Evolutionary conservation across 1,140 invertebrate species (phyloP).

Genomic region (Drosophila cardini): DNA sequence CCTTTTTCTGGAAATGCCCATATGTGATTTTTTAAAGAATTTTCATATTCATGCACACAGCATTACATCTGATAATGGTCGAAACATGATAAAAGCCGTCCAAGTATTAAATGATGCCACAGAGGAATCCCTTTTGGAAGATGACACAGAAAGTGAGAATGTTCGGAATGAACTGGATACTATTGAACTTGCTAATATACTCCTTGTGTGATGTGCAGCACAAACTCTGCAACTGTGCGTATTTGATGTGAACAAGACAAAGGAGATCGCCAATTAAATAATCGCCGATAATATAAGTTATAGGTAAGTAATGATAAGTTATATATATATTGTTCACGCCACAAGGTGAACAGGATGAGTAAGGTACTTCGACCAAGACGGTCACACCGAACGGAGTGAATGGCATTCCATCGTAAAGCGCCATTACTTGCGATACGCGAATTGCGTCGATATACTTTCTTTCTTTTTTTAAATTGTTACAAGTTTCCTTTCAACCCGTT

Average conservation of each 20-base stretch:
- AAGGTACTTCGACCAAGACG: too few species aligned
- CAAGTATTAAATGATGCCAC: slow-evolving; percentile 24
- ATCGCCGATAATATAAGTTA: slow-evolving; percentile 33
- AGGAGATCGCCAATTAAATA: slow-evolving; percentile 33
- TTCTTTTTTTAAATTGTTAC: too few species aligned
- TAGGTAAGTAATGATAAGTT: slow-evolving; percentile 35
- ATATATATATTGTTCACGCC: too few species aligned
- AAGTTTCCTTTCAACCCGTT: too few species aligned
- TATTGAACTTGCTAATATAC: slow-evolving; percentile 30
- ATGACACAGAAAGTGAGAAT: slow-evolving; percentile 28
- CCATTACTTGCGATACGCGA: too few species aligned
- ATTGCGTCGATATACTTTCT: too few species aligned
- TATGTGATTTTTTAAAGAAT: slow-evolving; percentile 1
- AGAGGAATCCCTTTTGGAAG: slow-evolving; percentile 26
- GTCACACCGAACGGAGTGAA: too few species aligned
- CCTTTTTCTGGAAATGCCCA: too few species aligned
- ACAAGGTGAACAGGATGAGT: too few species aligned
- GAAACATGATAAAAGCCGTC: slow-evolving; percentile 38
- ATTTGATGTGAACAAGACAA: slow-evolving; percentile 33
- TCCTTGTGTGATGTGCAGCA: slow-evolving; percentile 26
- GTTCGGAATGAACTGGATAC: slow-evolving; percentile 23
- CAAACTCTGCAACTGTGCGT: slow-evolving; percentile 42
- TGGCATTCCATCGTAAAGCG: too few species aligned
- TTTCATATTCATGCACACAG: slow-evolving; percentile 20
- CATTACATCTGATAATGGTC: slow-evolving; percentile 34